These are phyloP conservation scores for Syngnathoides biaculeatus DNA, from an alignment of 2,113 vertebrate species.

Conservation along the genomic window DNA sequence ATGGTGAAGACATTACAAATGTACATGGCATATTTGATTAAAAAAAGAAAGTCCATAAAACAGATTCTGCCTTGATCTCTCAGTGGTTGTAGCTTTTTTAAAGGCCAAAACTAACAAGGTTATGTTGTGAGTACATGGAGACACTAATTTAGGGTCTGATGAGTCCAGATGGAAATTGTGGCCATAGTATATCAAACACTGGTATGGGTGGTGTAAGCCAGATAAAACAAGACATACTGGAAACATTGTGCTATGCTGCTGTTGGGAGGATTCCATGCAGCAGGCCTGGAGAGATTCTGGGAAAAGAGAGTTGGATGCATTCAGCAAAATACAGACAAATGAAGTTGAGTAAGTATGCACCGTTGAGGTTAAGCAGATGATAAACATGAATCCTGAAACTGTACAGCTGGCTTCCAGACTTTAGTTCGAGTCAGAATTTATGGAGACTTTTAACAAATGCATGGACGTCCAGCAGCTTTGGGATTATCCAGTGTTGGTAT, in stretches of 20 bases:
- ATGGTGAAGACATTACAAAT: not conserved
- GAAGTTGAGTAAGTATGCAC: constrained; percentile 2
- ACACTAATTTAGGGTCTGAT: not conserved
- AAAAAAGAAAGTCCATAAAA: not conserved
- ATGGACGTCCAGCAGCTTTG: constrained; percentile 6
- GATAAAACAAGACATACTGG: not conserved
- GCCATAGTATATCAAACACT: not conserved
- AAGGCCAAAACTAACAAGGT: not conserved
- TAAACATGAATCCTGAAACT: constrained; percentile 22
- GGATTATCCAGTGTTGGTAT: not conserved
- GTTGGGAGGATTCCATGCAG: constrained; percentile 3
- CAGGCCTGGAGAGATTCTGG: not conserved
- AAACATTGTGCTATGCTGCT: not conserved
- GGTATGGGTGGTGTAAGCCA: constrained; percentile 2
- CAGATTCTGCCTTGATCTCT: not conserved
- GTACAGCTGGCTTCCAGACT: constrained; percentile 19
- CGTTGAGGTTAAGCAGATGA: constrained; percentile 15
- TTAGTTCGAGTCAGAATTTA: constrained; percentile 20
- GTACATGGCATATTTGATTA: not conserved
- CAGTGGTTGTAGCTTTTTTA: not conserved
- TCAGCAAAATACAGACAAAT: constrained; percentile 7
- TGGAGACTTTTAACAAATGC: constrained; percentile 22
- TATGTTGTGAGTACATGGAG: not conserved
- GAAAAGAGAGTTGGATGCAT: constrained; percentile 13
- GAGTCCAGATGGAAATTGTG: constrained; percentile 3